Conservation (phyloP, 2,888 invertebrate species). For the Nineta flava region DNA sequence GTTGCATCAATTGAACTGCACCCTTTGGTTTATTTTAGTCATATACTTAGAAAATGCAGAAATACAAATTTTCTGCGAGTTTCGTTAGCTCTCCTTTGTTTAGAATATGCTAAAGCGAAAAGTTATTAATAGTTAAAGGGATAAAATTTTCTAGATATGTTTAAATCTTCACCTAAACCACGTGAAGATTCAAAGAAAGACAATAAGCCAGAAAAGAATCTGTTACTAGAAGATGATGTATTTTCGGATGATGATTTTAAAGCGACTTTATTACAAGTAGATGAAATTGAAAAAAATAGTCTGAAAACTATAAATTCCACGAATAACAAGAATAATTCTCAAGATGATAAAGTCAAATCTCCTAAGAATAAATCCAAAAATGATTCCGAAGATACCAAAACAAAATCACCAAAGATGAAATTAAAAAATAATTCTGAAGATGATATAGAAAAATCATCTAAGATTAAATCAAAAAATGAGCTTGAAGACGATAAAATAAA, state of each 20-base stretch:
- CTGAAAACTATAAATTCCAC: constrained; percentile 11
- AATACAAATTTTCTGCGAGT: too few relatives aligned
- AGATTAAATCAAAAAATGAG: constrained; percentile 3
- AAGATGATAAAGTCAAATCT: neutral
- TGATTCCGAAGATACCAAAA: too few relatives aligned
- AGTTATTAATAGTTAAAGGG: constrained; percentile 20
- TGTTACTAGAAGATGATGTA: constrained; percentile 28
- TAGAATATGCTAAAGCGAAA: too few relatives aligned
- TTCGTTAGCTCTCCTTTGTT: too few relatives aligned
- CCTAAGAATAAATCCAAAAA: constrained; percentile 2
- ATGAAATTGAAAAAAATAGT: constrained; percentile 25
- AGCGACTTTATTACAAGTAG: constrained; percentile 46
- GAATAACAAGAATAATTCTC: constrained; percentile 4
- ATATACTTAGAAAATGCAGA: too few relatives aligned
- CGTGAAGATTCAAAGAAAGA: constrained; percentile 9
- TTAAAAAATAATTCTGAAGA: constrained; percentile 7
- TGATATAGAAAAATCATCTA: constrained; percentile 3
- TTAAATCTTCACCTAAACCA: constrained; percentile 4
- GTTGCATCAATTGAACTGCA: too few relatives aligned
- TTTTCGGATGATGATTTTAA: constrained; percentile 57
- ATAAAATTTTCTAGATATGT: constrained; percentile 11
- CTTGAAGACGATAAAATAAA: neutral
- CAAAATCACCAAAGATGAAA: neutral
- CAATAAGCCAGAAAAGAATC: constrained; percentile 12
- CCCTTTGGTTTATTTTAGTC: too few relatives aligned